These are phyloP conservation scores for Trigoniulus corallinus DNA, from an alignment of 1,140 invertebrate genomes.

Conservation along the genomic window DNA sequence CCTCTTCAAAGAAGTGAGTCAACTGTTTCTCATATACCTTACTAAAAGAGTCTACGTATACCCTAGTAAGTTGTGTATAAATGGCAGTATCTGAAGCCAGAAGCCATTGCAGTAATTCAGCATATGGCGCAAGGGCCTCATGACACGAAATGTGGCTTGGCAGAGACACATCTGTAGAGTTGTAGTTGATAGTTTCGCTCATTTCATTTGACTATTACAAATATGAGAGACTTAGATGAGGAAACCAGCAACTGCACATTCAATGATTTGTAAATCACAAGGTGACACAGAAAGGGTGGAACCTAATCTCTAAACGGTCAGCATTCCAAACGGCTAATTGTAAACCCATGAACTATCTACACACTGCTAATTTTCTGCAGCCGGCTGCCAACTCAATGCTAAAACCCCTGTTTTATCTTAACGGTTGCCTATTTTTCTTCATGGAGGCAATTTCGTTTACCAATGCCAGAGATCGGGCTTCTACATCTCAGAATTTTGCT, in stretches of 20 bases:
- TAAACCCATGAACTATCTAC: too few species aligned
- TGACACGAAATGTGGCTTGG: slow-evolving; percentile 62
- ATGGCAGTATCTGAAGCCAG: slow-evolving; percentile 66
- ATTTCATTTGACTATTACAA: slow-evolving; percentile 42
- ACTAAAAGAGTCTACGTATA: slow-evolving; percentile 57
- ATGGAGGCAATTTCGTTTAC: too few species aligned
- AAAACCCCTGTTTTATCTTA: too few species aligned
- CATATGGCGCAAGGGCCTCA: slow-evolving; percentile 62
- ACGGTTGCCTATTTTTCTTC: too few species aligned
- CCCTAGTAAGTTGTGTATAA: slow-evolving; percentile 58
- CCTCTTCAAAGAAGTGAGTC: slow-evolving; percentile 57
- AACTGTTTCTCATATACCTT: slow-evolving; percentile 75
- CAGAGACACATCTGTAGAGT: slow-evolving; percentile 44
- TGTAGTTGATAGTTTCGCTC: slow-evolving; percentile 35
- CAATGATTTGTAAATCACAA: too few species aligned
- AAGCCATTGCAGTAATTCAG: slow-evolving; percentile 77
- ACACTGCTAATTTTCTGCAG: too few species aligned
- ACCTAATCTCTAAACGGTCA: too few species aligned
- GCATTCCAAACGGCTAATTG: too few species aligned
- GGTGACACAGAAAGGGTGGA: too few species aligned
- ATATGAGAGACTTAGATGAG: slow-evolving; percentile 1
- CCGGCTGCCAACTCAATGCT: too few species aligned
- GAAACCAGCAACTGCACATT: not conserved
- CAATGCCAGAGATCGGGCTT: too few species aligned
- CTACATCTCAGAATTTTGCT: too few species aligned